Evolutionary conservation across 2,888 invertebrate species (phyloP).

Genomic region (Acleris laterana): DNA sequence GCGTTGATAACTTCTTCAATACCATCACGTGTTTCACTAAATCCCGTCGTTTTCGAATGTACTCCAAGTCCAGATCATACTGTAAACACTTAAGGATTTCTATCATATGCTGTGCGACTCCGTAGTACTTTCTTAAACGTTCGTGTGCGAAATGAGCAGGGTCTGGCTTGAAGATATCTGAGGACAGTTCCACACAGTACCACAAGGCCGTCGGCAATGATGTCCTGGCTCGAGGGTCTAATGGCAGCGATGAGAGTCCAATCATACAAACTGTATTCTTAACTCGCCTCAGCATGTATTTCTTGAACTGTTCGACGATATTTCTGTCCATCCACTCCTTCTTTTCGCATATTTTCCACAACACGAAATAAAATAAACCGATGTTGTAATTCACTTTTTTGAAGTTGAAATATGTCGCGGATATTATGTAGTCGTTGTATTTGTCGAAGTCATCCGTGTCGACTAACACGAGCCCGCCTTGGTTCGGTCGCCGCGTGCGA

Average conservation of each 20-base stretch:
- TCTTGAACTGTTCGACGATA: conserved; percentile 52
- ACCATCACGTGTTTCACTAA: conserved; percentile 48
- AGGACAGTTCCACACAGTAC: conserved; percentile 56
- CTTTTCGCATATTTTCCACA: conserved; percentile 57
- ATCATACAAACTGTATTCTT: conserved; percentile 50
- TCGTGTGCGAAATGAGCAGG: conserved; percentile 46
- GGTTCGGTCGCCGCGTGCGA: conserved; percentile 51
- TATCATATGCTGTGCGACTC: conserved; percentile 49
- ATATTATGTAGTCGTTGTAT: conserved; percentile 59
- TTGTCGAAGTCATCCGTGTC: conserved; percentile 53
- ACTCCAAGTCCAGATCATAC: conserved; percentile 47
- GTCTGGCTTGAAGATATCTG: conserved; percentile 52
- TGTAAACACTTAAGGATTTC: conserved; percentile 50
- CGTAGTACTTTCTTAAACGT: conserved; percentile 48
- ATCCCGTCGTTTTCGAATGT: conserved; percentile 47
- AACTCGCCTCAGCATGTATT: conserved; percentile 53
- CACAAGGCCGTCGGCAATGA: conserved; percentile 52
- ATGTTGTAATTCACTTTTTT: conserved; percentile 54
- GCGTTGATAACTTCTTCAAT: conserved; percentile 47
- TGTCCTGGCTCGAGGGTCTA: conserved; percentile 49
- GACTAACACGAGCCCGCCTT: conserved; percentile 54
- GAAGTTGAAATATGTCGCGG: conserved; percentile 55
- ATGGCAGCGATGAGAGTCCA: conserved; percentile 53
- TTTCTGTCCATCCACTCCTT: conserved; percentile 61
- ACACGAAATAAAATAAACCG: conserved; percentile 54